A percentile compares a stretch with the other conserved stretches of the same genome.
Evolutionary conservation across 2,888 invertebrate genomes (phyloP).

Genomic region (Dryomyza anilis): DNA sequence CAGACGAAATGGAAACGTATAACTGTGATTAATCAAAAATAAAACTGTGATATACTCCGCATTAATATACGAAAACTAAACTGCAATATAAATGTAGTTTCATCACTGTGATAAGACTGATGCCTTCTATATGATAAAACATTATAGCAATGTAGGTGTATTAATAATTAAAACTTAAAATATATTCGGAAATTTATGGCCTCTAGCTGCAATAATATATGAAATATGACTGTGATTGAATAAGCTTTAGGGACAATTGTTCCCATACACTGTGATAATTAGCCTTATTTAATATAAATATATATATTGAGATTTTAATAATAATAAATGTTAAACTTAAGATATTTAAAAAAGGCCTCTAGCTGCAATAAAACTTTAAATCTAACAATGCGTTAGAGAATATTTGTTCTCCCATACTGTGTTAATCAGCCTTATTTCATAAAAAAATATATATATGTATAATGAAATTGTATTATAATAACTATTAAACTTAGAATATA

Average conservation of each 20-base stretch:
- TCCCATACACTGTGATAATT: background rate
- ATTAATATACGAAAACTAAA: background rate
- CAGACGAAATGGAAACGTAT: too few relatives aligned
- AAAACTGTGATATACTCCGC: background rate
- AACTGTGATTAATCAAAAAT: too few relatives aligned
- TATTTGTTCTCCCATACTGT: too few relatives aligned
- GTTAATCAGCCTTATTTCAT: too few relatives aligned
- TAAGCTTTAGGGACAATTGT: background rate
- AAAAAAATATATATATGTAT: too few relatives aligned
- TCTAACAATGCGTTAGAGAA: background rate
- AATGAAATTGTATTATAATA: too few relatives aligned
- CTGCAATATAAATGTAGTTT: background rate
- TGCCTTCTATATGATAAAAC: background rate
- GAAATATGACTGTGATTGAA: background rate
- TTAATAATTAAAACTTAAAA: too few relatives aligned
- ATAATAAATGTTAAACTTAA: background rate
- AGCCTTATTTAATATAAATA: background rate
- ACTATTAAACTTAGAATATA: too few relatives aligned
- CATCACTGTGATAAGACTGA: background rate
- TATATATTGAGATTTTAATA: background rate
- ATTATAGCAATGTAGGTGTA: too few relatives aligned
- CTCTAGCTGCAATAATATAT: slow-evolving; percentile 11
- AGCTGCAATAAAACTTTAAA: background rate
- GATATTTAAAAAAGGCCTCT: background rate
- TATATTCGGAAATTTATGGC: background rate